Evolutionary conservation across 2,888 invertebrate species (phyloP), one percentile per base, ranked within the genome.

Genomic region (Tridacna gigas): DNA sequence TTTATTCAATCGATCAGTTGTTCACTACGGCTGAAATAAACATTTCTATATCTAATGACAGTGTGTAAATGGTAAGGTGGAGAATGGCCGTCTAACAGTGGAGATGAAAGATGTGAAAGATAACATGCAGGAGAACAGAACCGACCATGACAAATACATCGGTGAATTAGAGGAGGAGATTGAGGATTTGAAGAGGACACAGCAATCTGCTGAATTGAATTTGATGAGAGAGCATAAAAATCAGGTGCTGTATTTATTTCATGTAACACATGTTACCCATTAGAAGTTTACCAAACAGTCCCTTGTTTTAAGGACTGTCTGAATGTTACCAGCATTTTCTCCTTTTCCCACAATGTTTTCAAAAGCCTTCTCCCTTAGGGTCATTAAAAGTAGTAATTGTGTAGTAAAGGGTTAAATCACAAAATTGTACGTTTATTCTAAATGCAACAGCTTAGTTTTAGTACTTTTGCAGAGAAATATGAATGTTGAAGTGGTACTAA

Each of bases 11-110:
- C 37, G 7, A 37, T 37, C 37, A 37, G 37, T 37, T 37, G 37
- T 2, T 37, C 2, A 37, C 37, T 37, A 37, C 2, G 37, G 37
- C n/a, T n/a, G n/a, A n/a, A n/a, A 18, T 25, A 25, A 28, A 56
- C 25, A 60, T 56, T 28, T 74, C 13, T 47, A 22, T 11, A 9
- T 61, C 47, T 56, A n/a, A 45, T 69, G 74, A 0, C 78, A 92
- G 92, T 89, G 92, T 26, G 90, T 92, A 28, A 83, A 86, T 28
- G 89, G 89, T 28, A 90, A 89, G 71, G 90, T 90, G 4, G 91
- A 91, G 67, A 85, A 86, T 26, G 76, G 86, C 37, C 83, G 85
- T 71, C 77, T 89, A 0, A 82, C 88, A 37, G 81, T 83, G 13
- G 90, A 92, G 74, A 77, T 92, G 48, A 84, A 89, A 12, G 90